Evolutionary conservation across 2,888 invertebrate species (phyloP), one percentile per base, ranked within the genome.

Genomic region (Acrobeloides nanus): DNA sequence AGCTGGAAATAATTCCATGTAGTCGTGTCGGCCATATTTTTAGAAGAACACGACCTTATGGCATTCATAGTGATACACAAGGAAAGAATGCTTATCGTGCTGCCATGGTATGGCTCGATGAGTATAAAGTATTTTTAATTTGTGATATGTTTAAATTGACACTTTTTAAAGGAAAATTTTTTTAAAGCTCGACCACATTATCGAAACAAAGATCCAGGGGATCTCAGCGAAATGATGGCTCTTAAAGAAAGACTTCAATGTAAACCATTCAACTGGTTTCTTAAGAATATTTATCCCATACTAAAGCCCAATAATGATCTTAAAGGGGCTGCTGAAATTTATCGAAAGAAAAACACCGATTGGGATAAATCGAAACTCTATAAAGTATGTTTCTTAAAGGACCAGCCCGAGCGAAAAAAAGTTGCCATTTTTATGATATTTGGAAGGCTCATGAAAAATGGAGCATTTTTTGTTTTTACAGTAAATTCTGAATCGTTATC

Each of bases 31-130:
- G 92, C 54, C 92, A 93, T 81, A 90, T 92, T 74, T 93, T 92
- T 81, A 83, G 92, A 70, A 90, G 90, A 82, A 88, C 89, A 79
- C 89, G 90, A 57, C 97, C 97, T 42, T 97, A 97, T 80, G 92
- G 95, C 73, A 84, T 93, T 40, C 50, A 56, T 26, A 82, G 84
- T 58, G 76, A 75, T 79, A 84, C 86, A 56, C 85, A 92, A 84
- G 48, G 63, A 71, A 89, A 92, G 80, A 99, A 99, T 81, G 89
- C 93, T 67, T 89, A 90, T 72, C 83, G 97, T 73, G 90, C 95
- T 72, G 95, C 93, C 72, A 89, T 92, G 78, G 97, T 97, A 74
- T 99, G 97, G 97, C 86, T 99, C 86, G 97, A 95, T 83, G 90
- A 95, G 79, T 95, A 85, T 74, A 57, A 53, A 49, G 50, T n/a